A percentile compares a stretch with the other conserved stretches of the same genome.
phyloP scores from a whole-genome alignment of 2,888 invertebrate species.

The Vannuccia rotundouncinata region DNA sequence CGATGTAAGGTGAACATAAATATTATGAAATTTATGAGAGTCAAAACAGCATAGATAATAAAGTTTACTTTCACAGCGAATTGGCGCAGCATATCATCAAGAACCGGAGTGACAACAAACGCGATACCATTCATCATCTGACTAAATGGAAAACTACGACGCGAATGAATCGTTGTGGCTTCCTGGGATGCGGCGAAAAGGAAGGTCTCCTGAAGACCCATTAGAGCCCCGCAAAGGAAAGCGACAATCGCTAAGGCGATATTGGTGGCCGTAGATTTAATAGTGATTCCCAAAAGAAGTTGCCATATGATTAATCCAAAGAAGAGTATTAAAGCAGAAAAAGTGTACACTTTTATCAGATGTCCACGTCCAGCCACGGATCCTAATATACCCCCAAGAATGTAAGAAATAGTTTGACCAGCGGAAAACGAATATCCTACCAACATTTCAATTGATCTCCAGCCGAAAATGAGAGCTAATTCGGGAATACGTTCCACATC shows the following conservation, averaged over 20 bases:
- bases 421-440: background rate
- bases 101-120: background rate
- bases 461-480: background rate
- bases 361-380: background rate
- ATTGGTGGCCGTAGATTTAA: background rate
- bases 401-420: slow-evolving; percentile 25
- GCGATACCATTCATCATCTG: slow-evolving; percentile 32
- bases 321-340: background rate
- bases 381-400: slow-evolving; percentile 21
- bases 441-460: slow-evolving; percentile 4
- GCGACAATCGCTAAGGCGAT: slow-evolving; percentile 21
- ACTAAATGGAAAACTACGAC: slow-evolving; percentile 22
- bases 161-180: slow-evolving; percentile 19
- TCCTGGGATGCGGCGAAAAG: slow-evolving; percentile 30
- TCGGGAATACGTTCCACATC: slow-evolving; percentile 4
- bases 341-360: slow-evolving; percentile 2
- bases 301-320: slow-evolving; percentile 29
- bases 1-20: slow-evolving; percentile 23
- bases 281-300: background rate
- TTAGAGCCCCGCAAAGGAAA: slow-evolving; percentile 11
- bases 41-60: background rate
- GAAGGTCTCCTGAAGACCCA: slow-evolving; percentile 32
- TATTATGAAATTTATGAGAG: background rate
- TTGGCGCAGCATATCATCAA: slow-evolving; percentile 1
- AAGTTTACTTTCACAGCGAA: background rate